Conservation (phyloP, 2,113 vertebrate genomes). For the Vulpes lagopus region DNA sequence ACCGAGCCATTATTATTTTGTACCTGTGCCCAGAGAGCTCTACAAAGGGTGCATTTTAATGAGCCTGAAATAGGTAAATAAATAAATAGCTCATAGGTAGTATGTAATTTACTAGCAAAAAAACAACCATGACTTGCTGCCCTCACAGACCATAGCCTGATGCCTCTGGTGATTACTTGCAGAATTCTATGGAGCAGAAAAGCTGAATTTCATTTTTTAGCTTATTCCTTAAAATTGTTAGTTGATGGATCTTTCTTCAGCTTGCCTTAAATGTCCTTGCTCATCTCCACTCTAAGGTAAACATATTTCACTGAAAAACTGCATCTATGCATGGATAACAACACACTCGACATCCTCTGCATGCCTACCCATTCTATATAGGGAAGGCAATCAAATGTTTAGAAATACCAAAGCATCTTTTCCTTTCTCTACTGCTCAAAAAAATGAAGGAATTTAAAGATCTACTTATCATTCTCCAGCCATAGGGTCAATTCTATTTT, state of each 20-base stretch:
- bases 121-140: conserved; percentile 35
- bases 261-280: conserved; percentile 60
- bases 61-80: conserved; percentile 67
- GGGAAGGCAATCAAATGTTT: neutral
- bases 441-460: neutral
- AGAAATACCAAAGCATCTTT: neutral
- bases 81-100: conserved; percentile 68
- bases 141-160: conserved; percentile 33
- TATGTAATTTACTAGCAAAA: conserved; percentile 70
- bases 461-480: neutral
- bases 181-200: conserved; percentile 65
- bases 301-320: conserved; percentile 35
- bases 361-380: neutral
- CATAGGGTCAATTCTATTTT: neutral
- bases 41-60: conserved; percentile 73
- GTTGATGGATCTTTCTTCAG: conserved; percentile 58
- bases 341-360: neutral
- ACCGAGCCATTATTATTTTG: conserved; percentile 79
- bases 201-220: conserved; percentile 69
- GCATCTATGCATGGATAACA: neutral
- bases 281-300: conserved; percentile 45
- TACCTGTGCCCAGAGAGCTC: conserved; percentile 66
- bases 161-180: conserved; percentile 47
- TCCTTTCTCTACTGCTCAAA: conserved; percentile 1
- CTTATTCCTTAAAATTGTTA: conserved; percentile 67